Base-by-base conservation (phyloP, 2,113 vertebrate genomes). In the Gnathonemus echidnorhynchus region DNA sequence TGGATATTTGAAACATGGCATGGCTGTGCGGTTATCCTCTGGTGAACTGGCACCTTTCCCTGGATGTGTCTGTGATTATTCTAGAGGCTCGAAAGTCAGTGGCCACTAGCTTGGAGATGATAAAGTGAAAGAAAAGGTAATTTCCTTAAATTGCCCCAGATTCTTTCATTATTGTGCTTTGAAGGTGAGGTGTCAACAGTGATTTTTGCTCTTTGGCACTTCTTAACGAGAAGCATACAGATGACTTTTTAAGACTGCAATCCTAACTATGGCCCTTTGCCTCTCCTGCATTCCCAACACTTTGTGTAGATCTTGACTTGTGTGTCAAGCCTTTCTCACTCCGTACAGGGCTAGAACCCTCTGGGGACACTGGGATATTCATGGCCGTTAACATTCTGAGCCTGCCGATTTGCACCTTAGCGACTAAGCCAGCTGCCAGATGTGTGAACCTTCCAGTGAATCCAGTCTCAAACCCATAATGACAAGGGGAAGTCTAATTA, bases 11-110 rank as follows among this genome's bases (percentile, higher is more conserved):
- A 88, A 88, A 74, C 27, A 77, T 49, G 24, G 49, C 48, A 52
- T 15, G 42, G 86, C 52, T 58, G 85, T 87, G 52, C 46, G 58
- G 50, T 80, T 77, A 58, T 88, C 50, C 66, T 90, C 89, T 90
- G 62, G 66, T 39, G 31, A 66, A 88, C 49, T 80, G 86, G 31
- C 52, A 49, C 46, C 42, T 46, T 70, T 66, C 1, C n/a, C 62
- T 88, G 88, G 46, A 74, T 88, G 62, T 74, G 27, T 77, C 62
- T 3, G 11, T 56, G 17, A 70, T 49, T 48, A 70, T 46, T 49
- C 58, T 52, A n/a, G 13, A 89, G 49, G 15, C 53, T 70, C 7
- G 6, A 11, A 17, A 50, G 46, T 70, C 62, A 50, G 45, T 74
- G 45, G 24, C 58, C 13, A 42, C 74, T 80, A 17, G 35, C 15